These are phyloP conservation scores for Drosophila pruinosa DNA, from an alignment of 1,140 invertebrate species.

Conservation along the genomic window DNA sequence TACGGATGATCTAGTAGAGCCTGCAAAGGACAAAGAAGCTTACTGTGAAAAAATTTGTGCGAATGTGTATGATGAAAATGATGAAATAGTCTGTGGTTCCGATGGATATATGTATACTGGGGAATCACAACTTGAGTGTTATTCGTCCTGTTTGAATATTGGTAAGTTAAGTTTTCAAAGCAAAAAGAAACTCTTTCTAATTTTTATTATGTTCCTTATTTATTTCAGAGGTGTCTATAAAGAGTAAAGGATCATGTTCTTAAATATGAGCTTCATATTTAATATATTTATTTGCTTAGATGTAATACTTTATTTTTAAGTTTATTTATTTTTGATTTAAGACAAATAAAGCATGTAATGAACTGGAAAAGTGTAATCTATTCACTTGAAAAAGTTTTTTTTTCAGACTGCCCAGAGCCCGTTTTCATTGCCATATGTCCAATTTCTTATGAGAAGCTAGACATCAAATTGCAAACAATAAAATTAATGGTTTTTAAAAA, in stretches of 20 bases:
- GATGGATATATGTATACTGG: conserved; percentile 82
- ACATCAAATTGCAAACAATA: too few relatives aligned
- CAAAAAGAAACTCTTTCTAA: background rate
- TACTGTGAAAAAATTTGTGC: conserved; percentile 79
- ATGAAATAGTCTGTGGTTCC: conserved; percentile 78
- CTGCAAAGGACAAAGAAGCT: conserved; percentile 62
- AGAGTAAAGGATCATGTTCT: conserved; percentile 73
- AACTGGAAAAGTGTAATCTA: too few relatives aligned
- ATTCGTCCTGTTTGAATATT: conserved; percentile 74
- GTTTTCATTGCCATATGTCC: too few relatives aligned
- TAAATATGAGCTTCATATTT: conserved; percentile 31
- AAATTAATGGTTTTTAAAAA: too few relatives aligned
- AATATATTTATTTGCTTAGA: conserved; percentile 34
- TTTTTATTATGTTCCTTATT: background rate
- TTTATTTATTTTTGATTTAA: conserved; percentile 37
- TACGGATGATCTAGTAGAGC: conserved; percentile 8
- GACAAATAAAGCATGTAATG: conserved; percentile 28
- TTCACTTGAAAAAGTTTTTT: too few relatives aligned
- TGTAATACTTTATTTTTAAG: conserved; percentile 19
- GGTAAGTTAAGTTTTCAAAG: conserved; percentile 36
- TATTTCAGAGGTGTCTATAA: conserved; percentile 69
- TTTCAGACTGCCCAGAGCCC: too few relatives aligned
- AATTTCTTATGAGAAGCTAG: too few relatives aligned
- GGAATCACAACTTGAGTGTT: conserved; percentile 74
- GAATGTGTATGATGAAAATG: conserved; percentile 78